phyloP scores from a whole-genome alignment of 2,888 invertebrate species.

The Pelosia muscerda region DNA sequence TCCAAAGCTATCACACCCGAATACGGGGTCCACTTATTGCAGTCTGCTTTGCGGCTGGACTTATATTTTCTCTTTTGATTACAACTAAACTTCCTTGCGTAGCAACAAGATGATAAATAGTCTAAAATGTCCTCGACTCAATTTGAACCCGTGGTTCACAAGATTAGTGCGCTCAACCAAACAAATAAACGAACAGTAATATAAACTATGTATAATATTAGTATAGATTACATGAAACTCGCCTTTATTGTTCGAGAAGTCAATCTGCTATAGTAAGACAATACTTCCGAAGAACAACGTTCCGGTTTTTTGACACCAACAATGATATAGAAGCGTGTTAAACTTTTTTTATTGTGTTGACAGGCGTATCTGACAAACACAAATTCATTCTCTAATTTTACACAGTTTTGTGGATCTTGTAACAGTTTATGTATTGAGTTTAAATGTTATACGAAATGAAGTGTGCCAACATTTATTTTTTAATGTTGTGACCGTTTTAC shows the following conservation, averaged over 20 bases:
- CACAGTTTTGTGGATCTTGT: neutral
- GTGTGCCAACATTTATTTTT: neutral
- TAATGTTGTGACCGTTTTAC: neutral
- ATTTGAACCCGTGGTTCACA: no score
- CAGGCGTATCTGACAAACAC: neutral
- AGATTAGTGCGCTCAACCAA: no score
- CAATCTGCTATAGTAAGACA: slow-evolving; percentile 23
- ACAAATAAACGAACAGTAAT: no score
- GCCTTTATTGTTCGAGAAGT: slow-evolving; percentile 33
- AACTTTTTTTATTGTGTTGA: slow-evolving; percentile 28
- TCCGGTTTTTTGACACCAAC: slow-evolving; percentile 36
- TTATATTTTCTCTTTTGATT: no score
- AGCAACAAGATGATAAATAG: no score
- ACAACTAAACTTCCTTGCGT: no score
- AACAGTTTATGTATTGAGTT: slow-evolving; percentile 4
- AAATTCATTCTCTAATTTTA: slow-evolving; percentile 1
- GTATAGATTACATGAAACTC: slow-evolving; percentile 26
- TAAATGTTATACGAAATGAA: neutral
- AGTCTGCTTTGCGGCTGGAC: no score
- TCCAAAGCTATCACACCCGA: no score
- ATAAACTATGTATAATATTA: slow-evolving; percentile 23
- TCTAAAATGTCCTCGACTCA: no score
- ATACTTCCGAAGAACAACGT: slow-evolving; percentile 30
- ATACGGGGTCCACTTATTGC: no score
- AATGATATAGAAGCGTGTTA: slow-evolving; percentile 20